These are phyloP conservation scores for Semaprochilodus insignis DNA, from an alignment of 2,797 vertebrate genomes.

Conservation along the genomic window DNA sequence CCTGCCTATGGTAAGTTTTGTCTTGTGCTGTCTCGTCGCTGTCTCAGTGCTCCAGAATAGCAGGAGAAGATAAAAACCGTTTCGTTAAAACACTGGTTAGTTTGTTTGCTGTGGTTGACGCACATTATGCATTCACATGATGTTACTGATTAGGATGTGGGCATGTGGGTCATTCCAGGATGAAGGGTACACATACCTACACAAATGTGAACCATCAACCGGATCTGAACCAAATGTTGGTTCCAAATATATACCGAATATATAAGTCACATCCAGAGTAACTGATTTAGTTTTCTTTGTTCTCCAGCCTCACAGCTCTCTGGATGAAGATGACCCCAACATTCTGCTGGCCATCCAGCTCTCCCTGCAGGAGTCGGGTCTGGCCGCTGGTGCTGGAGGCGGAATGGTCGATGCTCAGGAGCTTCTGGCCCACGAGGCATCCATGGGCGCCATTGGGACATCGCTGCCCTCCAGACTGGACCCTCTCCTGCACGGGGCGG, in stretches of 20 bases:
- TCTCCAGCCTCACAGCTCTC: constrained; percentile 87
- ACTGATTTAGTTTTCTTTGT: constrained; percentile 17
- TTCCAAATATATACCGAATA: too few species aligned
- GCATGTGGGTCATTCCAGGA: too few species aligned
- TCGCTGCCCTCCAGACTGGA: constrained; percentile 92
- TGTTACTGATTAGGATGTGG: too few species aligned
- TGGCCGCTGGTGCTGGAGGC: constrained; percentile 75
- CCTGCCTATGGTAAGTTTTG: constrained; percentile 87
- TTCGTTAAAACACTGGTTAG: too few species aligned
- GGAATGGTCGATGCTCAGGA: constrained; percentile 81
- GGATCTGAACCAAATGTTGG: too few species aligned
- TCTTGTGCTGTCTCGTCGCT: too few species aligned
- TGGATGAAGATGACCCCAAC: constrained; percentile 98
- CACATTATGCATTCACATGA: too few species aligned
- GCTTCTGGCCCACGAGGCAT: constrained; percentile 85
- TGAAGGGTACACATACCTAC: too few species aligned
- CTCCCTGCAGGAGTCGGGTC: constrained; percentile 94
- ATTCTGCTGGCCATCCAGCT: constrained; percentile 98
- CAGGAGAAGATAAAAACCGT: too few species aligned
- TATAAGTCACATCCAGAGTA: not conserved
- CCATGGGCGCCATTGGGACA: constrained; percentile 92
- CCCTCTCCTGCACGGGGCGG: constrained; percentile 80
- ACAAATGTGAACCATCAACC: too few species aligned
- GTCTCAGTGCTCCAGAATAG: too few species aligned
- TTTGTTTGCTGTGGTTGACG: too few species aligned